Base-by-base conservation (phyloP, 2,797 vertebrate genomes). In the Karalla daura region DNA sequence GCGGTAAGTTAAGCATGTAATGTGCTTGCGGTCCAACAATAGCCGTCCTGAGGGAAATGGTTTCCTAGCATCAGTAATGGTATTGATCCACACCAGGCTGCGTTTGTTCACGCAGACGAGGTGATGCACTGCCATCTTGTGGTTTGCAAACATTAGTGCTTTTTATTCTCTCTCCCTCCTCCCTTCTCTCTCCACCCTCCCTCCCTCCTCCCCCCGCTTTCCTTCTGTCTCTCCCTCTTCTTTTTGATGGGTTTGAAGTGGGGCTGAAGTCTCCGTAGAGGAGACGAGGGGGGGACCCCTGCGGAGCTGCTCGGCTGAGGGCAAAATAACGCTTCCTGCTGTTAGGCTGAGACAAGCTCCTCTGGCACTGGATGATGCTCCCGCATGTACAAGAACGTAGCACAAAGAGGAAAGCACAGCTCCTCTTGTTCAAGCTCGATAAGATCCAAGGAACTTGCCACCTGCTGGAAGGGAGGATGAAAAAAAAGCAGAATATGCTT, bases 91-190 rank as follows among this genome's bases (percentile, higher is more conserved):
- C 45, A 3, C 21, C 58, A 11, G 18, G 25, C 28, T 35, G 40
- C 21, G 0, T 5, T 10, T 10, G 55, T 10, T 72, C n/a, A 44
- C 36, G 50, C 35, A 63, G 74, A 61, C 21, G 61, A 87, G 66
- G 79, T 53, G 37, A 69, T 62, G 53, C 74, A 83, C 83, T 92
- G 91, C 90, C 92, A 90, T 83, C 89, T 73, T 63, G 85, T 92
- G 92, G 88, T 44, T 15, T 2, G 2, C 3, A n/a, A 20, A 15
- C 59, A 6, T 1, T 20, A 64, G 17, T 78, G 55, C 72, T 55
- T 24, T n/a, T 54, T 35, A 0, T 4, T 39, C 20, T 40, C 3
- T 61, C 17, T 49, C 5, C 3, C 32, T 2, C n/a, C 21, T 33
- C 3, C 32, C 33, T 1, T 13, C 21, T 36, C 15, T 18, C 25